Evolutionary conservation across 2,888 invertebrate genomes (phyloP).

Genomic region (Periphyllus acericola): DNA sequence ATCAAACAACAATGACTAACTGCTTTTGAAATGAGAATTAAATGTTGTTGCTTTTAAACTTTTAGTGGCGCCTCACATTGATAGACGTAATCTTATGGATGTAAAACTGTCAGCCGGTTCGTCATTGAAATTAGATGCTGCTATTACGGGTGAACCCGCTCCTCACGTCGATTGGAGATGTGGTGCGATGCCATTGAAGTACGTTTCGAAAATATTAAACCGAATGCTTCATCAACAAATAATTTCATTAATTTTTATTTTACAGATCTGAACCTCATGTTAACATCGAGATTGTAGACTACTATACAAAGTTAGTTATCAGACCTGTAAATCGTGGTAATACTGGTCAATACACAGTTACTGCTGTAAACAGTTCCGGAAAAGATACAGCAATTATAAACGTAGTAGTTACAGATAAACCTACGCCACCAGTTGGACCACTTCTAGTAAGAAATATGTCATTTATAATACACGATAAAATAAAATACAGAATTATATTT

Average conservation of each 20-base stretch:
- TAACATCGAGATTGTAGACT: constrained; percentile 84
- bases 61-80: constrained; percentile 93
- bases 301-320: constrained; percentile 86
- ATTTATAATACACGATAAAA: not conserved
- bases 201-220: constrained; percentile 63
- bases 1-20: not conserved
- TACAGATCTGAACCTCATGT: constrained; percentile 72
- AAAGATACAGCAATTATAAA: constrained; percentile 84
- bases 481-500: not conserved
- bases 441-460: constrained; percentile 72
- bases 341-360: constrained; percentile 87
- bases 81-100: constrained; percentile 89
- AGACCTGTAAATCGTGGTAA: constrained; percentile 84
- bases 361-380: constrained; percentile 87
- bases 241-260: not conserved
- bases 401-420: constrained; percentile 88
- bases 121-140: constrained; percentile 91
- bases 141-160: constrained; percentile 93
- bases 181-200: constrained; percentile 80
- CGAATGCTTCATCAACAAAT: not conserved
- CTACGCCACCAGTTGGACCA: constrained; percentile 88
- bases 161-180: constrained; percentile 94
- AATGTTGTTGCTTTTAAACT: constrained; percentile 58
- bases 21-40: not conserved
- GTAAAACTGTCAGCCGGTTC: constrained; percentile 91